phyloP scores from a whole-genome alignment of 1,140 invertebrate genomes.

The Bombus impatiens region DNA sequence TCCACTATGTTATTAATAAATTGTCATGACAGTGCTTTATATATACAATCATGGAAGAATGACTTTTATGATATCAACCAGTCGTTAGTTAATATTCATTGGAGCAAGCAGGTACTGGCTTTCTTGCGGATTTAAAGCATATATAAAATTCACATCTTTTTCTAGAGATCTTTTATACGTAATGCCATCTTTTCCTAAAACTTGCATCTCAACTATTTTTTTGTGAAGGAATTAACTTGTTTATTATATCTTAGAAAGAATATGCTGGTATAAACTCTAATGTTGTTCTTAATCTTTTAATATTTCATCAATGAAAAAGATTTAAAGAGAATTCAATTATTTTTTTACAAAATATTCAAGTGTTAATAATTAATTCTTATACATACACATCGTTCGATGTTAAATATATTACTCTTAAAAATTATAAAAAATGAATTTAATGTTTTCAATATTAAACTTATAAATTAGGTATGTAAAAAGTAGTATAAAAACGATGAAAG shows the following conservation, averaged over 20 bases:
- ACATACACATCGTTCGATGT: not conserved
- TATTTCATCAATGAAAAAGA: not conserved
- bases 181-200: slow-evolving; percentile 43
- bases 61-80: slow-evolving; percentile 65
- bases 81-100: slow-evolving; percentile 58
- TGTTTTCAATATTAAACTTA: slow-evolving; percentile 2
- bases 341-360: slow-evolving; percentile 13
- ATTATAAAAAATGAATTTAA: slow-evolving; percentile 21
- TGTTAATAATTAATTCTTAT: not conserved
- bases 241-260: not conserved
- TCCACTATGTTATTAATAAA: slow-evolving; percentile 74
- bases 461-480: slow-evolving; percentile 13
- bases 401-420: slow-evolving; percentile 14
- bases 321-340: slow-evolving; percentile 22
- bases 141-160: slow-evolving; percentile 24
- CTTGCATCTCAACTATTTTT: not conserved
- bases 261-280: slow-evolving; percentile 20
- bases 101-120: slow-evolving; percentile 66
- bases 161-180: slow-evolving; percentile 36
- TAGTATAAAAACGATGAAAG: slow-evolving; percentile 26
- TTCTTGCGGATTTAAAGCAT: slow-evolving; percentile 62
- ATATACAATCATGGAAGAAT: slow-evolving; percentile 78
- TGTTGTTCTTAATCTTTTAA: not conserved
- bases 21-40: slow-evolving; percentile 79
- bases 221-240: not conserved